phyloP scores from a whole-genome alignment of 2,888 invertebrate species.

The Anodontia alba region DNA sequence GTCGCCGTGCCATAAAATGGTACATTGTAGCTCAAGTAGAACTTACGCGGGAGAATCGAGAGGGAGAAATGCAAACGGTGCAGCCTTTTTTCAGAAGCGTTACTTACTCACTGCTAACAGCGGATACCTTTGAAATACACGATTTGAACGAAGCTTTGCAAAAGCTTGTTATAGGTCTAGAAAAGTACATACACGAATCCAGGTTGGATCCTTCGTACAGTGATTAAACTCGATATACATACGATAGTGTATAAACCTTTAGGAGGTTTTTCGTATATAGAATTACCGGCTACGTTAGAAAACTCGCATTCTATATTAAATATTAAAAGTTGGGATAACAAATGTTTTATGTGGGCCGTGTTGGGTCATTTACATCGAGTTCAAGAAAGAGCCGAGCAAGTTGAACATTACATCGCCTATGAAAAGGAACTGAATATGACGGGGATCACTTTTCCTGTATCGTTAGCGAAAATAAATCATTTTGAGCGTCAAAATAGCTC shows the following conservation, averaged over 20 bases:
- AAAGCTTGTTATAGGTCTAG: not conserved
- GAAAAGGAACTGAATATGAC: conserved; percentile 2
- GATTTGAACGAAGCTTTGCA: conserved; percentile 5
- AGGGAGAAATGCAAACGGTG: not conserved
- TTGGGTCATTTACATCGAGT: conserved; percentile 40
- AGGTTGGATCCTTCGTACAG: not conserved
- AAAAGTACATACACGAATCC: not conserved
- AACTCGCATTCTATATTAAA: conserved; percentile 6
- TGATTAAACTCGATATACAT: not conserved
- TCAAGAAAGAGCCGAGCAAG: conserved; percentile 21
- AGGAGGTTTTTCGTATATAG: conserved; percentile 5
- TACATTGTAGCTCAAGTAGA: not conserved
- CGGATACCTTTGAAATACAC: not conserved
- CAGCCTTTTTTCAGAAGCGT: not conserved
- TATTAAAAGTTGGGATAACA: conserved; percentile 23
- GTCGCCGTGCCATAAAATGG: not conserved
- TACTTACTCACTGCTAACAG: not conserved
- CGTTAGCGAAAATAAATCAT: not conserved
- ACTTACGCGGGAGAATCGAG: not conserved
- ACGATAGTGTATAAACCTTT: conserved; percentile 12
- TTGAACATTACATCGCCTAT: conserved; percentile 5
- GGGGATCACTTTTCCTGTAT: conserved; percentile 6
- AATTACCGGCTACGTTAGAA: not conserved
- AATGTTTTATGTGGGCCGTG: conserved; percentile 33
- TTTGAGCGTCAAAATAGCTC: conserved; percentile 23